Percentiles rank a stretch among this genome's conserved stretches.
These are phyloP conservation scores for Hippocampus comes DNA, from an alignment of 2,113 vertebrate genomes.

Conservation along the genomic window DNA sequence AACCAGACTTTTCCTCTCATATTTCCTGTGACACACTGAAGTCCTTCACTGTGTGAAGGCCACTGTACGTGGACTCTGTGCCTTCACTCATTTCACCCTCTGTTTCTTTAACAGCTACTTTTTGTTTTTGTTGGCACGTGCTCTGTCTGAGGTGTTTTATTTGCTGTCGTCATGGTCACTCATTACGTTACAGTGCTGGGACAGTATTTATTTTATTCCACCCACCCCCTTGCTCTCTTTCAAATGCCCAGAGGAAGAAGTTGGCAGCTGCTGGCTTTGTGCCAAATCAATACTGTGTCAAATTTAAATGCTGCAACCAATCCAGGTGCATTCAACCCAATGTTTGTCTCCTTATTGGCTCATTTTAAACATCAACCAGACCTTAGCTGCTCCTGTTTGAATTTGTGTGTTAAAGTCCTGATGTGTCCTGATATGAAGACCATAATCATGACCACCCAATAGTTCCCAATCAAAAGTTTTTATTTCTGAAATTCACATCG, in stretches of 20 bases:
- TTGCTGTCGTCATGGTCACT: conserved; percentile 31
- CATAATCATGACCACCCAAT: too few relatives aligned
- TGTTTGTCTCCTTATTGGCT: conserved; percentile 41
- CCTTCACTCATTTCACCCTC: conserved; percentile 39
- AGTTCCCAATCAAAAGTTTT: too few relatives aligned
- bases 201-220: conserved; percentile 11
- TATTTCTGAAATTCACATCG: too few relatives aligned
- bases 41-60: conserved; percentile 33
- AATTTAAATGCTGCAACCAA: conserved; percentile 15
- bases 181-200: conserved; percentile 33
- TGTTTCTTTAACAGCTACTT: conserved; percentile 37
- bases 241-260: conserved; percentile 23
- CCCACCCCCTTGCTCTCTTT: conserved; percentile 18
- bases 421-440: not conserved
- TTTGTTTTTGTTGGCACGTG: conserved; percentile 49
- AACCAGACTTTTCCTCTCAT: conserved; percentile 13
- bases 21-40: conserved; percentile 19
- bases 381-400: not conserved
- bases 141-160: conserved; percentile 61
- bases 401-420: conserved; percentile 9
- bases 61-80: conserved; percentile 30
- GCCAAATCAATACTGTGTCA: conserved; percentile 4
- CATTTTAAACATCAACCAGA: conserved; percentile 22
- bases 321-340: not conserved
- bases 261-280: conserved; percentile 13